A percentile compares a stretch with the other conserved stretches of the same genome.
These are phyloP conservation scores for Merluccius polli DNA, from an alignment of 2,797 vertebrate genomes.

Conservation along the genomic window DNA sequence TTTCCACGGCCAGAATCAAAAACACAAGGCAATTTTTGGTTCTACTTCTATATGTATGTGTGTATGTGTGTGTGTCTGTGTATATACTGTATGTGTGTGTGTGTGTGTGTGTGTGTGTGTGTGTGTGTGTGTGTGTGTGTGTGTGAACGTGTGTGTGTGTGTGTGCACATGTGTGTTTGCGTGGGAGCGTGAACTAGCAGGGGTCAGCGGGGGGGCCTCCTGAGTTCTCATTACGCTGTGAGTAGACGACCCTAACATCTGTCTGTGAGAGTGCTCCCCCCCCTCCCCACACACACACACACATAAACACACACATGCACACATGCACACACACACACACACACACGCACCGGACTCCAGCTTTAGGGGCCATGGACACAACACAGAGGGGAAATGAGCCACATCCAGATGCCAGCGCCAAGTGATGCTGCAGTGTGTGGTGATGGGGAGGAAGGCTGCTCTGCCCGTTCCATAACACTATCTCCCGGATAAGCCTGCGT, in stretches of 20 bases:
- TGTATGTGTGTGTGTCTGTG: background rate
- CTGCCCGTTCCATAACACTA: too few species aligned
- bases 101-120: conserved; percentile 15
- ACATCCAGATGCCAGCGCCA: too few species aligned
- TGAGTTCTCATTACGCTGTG: conserved; percentile 65
- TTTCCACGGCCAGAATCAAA: background rate
- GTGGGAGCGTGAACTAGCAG: conserved; percentile 2
- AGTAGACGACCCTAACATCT: conserved; percentile 60
- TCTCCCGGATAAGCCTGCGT: too few species aligned
- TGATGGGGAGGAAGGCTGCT: too few species aligned
- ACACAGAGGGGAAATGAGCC: too few species aligned
- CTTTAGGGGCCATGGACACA: too few species aligned
- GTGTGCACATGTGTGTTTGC: background rate
- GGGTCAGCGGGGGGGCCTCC: conserved; percentile 28
- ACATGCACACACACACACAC: conserved; percentile 1
- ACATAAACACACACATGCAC: background rate
- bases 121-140: background rate
- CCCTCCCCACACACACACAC: background rate
- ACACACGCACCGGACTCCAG: background rate
- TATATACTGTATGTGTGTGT: conserved; percentile 9
- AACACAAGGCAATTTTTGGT: background rate
- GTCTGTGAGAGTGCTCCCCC: conserved; percentile 47
- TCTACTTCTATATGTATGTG: background rate
- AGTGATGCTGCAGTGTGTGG: too few species aligned
- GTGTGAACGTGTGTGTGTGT: background rate